These are phyloP conservation scores for Henricia sp. DNA, from an alignment of 53 echinoderm and acorn worm species.

Conservation along the genomic window DNA sequence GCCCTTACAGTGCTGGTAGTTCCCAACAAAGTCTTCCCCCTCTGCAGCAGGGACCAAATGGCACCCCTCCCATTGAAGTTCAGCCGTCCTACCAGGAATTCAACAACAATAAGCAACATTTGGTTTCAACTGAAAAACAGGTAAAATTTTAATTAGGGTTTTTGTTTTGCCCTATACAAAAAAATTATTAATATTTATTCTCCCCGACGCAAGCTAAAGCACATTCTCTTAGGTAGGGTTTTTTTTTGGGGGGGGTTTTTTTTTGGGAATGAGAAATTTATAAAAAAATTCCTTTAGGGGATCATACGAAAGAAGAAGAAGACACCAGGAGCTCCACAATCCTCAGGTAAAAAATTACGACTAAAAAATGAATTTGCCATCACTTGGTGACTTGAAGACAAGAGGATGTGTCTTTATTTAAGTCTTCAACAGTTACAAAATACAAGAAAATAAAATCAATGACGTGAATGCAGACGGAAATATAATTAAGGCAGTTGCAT, in stretches of 20 bases:
- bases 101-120: conserved; percentile 32
- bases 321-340: too few relatives aligned
- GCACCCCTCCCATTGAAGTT: conserved; percentile 83
- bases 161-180: neutral
- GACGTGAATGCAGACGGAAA: too few relatives aligned
- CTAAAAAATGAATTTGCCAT: too few relatives aligned
- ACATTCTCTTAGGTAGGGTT: neutral
- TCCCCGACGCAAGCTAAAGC: too few relatives aligned
- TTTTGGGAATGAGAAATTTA: neutral
- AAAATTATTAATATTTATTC: neutral
- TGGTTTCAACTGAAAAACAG: conserved; percentile 34
- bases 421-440: too few relatives aligned
- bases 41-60: conserved; percentile 75
- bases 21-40: conserved; percentile 47
- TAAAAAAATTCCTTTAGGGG: neutral
- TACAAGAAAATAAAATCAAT: too few relatives aligned
- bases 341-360: too few relatives aligned
- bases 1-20: conserved; percentile 27
- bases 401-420: too few relatives aligned
- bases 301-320: too few relatives aligned
- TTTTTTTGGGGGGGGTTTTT: too few relatives aligned
- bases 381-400: too few relatives aligned
- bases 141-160: neutral
- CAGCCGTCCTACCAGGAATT: conserved; percentile 70
- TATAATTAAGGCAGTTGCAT: too few relatives aligned